Conservation (phyloP, 2,888 invertebrate species). For the Liopterus haemorrhoidalis region DNA sequence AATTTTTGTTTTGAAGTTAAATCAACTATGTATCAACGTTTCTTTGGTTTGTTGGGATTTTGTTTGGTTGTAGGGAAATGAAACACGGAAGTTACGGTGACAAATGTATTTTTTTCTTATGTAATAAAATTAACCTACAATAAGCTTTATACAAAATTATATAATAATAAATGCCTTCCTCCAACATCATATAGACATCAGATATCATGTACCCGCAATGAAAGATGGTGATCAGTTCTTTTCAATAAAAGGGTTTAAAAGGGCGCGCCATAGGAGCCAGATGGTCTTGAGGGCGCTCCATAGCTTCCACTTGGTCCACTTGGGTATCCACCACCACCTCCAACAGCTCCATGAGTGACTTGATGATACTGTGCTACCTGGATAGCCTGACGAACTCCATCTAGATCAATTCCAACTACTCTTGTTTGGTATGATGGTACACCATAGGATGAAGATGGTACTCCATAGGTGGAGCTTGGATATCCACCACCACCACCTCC, state of each 20-base stretch:
- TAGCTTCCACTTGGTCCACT: constrained; percentile 46
- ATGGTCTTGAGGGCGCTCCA: constrained; percentile 54
- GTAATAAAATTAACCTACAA: constrained; percentile 44
- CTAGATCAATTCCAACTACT: constrained; percentile 79
- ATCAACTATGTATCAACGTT: too few relatives aligned
- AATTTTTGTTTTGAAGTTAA: too few relatives aligned
- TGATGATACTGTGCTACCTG: constrained; percentile 54
- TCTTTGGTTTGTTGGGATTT: not conserved
- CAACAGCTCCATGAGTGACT: constrained; percentile 34
- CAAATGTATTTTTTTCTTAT: constrained; percentile 49
- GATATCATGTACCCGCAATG: constrained; percentile 37
- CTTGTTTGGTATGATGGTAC: constrained; percentile 54
- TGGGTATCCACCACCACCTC: constrained; percentile 45
- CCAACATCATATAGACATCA: too few relatives aligned
- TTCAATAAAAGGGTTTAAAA: constrained; percentile 37
- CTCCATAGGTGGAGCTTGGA: constrained; percentile 46
- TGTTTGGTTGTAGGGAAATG: not conserved
- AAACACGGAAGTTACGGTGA: constrained; percentile 42
- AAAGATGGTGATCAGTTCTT: constrained; percentile 33
- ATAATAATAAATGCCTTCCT: constrained; percentile 38
- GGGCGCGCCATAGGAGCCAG: constrained; percentile 66
- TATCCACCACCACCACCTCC: constrained; percentile 50
- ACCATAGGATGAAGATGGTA: constrained; percentile 61
- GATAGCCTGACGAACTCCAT: constrained; percentile 79
- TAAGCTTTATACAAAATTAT: constrained; percentile 49